Evolutionary conservation across 2,113 vertebrate genomes (phyloP).

Genomic region (Pheucticus melanocephalus): DNA sequence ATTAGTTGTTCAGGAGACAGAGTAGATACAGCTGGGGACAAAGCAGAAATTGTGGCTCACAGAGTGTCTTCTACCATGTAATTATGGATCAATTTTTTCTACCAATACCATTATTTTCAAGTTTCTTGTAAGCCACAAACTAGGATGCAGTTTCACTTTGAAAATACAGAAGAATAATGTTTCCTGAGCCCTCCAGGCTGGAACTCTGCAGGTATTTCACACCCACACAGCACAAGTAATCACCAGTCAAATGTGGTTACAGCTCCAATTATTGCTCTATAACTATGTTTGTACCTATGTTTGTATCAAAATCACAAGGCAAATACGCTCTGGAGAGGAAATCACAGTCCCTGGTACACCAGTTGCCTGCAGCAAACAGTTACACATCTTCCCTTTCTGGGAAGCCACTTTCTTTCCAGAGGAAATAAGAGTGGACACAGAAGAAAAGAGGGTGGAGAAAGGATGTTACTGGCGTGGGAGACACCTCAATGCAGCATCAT

Average conservation of each 20-base stretch:
- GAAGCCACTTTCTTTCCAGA: background rate
- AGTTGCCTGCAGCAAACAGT: background rate
- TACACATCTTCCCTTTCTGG: background rate
- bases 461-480: background rate
- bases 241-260: background rate
- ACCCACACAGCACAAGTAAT: background rate
- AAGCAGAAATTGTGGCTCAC: background rate
- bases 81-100: background rate
- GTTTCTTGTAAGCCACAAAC: background rate
- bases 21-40: background rate
- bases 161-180: background rate
- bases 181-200: background rate
- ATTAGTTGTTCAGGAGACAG: background rate
- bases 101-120: background rate
- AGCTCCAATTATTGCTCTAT: background rate
- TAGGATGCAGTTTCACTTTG: background rate
- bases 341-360: background rate
- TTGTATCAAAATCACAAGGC: background rate
- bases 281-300: background rate
- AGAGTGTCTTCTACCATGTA: background rate
- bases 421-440: background rate
- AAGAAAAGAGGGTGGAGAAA: background rate
- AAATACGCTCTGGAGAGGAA: background rate
- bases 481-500: background rate
- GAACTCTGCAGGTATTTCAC: background rate